Conservation (phyloP, 2,888 invertebrate genomes). For the Ennomos fuscantarius region DNA sequence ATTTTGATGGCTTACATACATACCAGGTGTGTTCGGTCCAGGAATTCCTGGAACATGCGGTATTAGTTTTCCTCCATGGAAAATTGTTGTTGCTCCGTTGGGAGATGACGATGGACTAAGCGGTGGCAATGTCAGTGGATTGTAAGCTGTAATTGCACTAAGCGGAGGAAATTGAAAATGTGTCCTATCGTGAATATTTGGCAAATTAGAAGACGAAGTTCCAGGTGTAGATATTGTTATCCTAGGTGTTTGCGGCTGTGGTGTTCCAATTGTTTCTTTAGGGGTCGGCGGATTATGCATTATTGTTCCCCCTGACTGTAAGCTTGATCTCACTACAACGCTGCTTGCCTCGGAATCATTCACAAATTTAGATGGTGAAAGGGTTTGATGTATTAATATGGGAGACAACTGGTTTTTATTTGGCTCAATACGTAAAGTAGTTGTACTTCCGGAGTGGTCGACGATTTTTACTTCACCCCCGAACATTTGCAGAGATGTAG, state of each 20-base stretch:
- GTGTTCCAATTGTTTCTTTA: constrained; percentile 69
- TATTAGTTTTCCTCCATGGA: constrained; percentile 90
- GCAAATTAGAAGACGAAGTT: constrained; percentile 82
- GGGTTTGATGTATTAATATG: constrained; percentile 77
- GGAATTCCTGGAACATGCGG: constrained; percentile 95
- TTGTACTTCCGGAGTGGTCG: constrained; percentile 88
- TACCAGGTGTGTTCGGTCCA: constrained; percentile 88
- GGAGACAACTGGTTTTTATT: constrained; percentile 85
- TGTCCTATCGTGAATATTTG: constrained; percentile 77
- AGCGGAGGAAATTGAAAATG: constrained; percentile 88
- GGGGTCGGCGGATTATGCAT: constrained; percentile 86
- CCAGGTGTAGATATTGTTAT: constrained; percentile 83
- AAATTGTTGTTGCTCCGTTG: constrained; percentile 86
- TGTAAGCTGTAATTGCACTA: constrained; percentile 89
- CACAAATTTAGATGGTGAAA: constrained; percentile 74
- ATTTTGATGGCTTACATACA: constrained; percentile 62
- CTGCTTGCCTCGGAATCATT: constrained; percentile 85
- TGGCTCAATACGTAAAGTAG: constrained; percentile 89
- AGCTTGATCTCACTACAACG: constrained; percentile 91
- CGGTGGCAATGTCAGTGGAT: constrained; percentile 88
- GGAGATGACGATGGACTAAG: constrained; percentile 76
- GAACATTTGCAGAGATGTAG: constrained; percentile 87
- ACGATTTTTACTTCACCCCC: constrained; percentile 92
- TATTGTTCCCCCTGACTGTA: constrained; percentile 94
- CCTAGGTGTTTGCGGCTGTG: constrained; percentile 83